These are phyloP conservation scores for Danio tinwini DNA, from an alignment of 2,797 vertebrate genomes.

Conservation along the genomic window DNA sequence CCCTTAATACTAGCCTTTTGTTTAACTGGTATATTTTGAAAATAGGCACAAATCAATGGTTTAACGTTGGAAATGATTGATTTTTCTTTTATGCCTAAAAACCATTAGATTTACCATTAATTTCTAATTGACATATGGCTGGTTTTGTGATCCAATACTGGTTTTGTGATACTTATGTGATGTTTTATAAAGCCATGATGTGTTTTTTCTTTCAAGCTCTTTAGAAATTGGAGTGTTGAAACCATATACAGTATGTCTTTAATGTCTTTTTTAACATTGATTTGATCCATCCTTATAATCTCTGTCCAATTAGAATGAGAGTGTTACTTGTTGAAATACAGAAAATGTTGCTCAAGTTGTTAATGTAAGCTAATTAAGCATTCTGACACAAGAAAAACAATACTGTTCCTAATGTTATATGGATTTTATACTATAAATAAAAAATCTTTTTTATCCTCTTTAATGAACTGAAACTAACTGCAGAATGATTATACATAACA, in stretches of 20 bases:
- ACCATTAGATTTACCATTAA: no score
- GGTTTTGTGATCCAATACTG: no score
- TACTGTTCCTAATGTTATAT: neutral
- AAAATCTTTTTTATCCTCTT: neutral
- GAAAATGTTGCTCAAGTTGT: neutral
- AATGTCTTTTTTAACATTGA: no score
- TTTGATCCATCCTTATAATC: neutral
- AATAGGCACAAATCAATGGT: no score
- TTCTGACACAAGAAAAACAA: neutral
- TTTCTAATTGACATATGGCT: no score
- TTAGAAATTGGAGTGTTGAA: no score
- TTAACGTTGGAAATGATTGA: no score
- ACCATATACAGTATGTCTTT: neutral
- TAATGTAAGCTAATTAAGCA: constrained; percentile 5
- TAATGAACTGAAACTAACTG: neutral
- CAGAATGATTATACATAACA: constrained; percentile 1
- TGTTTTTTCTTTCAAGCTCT: neutral
- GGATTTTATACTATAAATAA: neutral
- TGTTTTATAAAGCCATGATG: neutral
- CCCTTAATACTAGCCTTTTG: no score
- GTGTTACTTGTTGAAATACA: neutral
- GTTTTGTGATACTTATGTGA: no score
- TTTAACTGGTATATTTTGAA: no score
- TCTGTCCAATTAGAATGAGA: neutral
- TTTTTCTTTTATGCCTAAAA: no score